phyloP scores from a whole-genome alignment of 2,797 vertebrate species.

The Echiichthys vipera region DNA sequence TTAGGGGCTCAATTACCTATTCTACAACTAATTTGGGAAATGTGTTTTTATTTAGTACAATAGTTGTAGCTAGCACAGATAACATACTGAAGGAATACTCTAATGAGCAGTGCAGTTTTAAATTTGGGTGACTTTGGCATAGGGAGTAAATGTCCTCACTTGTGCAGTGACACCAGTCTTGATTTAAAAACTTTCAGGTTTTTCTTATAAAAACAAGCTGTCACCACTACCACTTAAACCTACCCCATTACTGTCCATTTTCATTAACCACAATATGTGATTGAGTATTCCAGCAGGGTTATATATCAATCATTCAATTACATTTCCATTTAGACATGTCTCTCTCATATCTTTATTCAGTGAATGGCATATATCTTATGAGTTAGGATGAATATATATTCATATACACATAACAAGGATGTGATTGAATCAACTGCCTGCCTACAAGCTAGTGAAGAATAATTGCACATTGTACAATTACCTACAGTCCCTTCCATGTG shows the following conservation, averaged over 20 bases:
- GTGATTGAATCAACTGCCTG: conserved; percentile 61
- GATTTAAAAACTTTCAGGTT: conserved; percentile 29
- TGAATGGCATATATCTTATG: conserved; percentile 39
- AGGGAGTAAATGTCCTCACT: conserved; percentile 17
- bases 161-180: conserved; percentile 8
- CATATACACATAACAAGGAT: conserved; percentile 60
- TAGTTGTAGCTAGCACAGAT: background rate
- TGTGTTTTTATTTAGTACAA: conserved; percentile 5
- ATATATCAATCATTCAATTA: conserved; percentile 64
- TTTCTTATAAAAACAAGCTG: conserved; percentile 45
- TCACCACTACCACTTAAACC: conserved; percentile 28
- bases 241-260: conserved; percentile 49
- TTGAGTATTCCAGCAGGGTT: conserved; percentile 47
- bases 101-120: background rate
- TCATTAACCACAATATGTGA: conserved; percentile 58
- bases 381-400: conserved; percentile 65
- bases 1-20: background rate
- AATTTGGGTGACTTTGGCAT: background rate
- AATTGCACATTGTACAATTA: conserved; percentile 69
- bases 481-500: conserved; percentile 47
- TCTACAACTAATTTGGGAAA: background rate
- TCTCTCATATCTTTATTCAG: conserved; percentile 44
- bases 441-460: conserved; percentile 50
- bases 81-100: background rate
- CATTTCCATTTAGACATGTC: conserved; percentile 66